Conservation (phyloP, 2,888 invertebrate genomes). For the Atethmia centrago region DNA sequence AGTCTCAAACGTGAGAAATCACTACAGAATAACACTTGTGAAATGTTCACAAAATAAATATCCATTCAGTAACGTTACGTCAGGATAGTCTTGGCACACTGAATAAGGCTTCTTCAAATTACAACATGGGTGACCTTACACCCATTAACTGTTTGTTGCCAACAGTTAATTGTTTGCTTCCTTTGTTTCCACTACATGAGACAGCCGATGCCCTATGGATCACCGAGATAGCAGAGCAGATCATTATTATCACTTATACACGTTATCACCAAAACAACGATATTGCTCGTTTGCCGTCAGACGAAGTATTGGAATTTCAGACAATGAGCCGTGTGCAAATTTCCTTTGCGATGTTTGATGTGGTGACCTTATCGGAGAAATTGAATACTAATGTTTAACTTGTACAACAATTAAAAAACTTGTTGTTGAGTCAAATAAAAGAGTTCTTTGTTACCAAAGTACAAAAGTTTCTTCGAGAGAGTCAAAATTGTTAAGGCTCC, state of each 20-base stretch:
- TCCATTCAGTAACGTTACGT: background rate
- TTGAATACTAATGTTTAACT: background rate
- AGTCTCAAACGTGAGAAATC: too few species aligned
- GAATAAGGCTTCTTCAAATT: constrained; percentile 44
- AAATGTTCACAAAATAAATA: background rate
- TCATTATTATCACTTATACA: constrained; percentile 42
- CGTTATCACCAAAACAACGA: constrained; percentile 44
- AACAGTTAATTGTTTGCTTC: constrained; percentile 41
- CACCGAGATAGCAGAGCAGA: constrained; percentile 47
- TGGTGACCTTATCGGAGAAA: constrained; percentile 22
- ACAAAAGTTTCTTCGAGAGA: background rate
- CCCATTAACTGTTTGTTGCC: constrained; percentile 15
- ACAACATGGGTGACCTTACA: constrained; percentile 38
- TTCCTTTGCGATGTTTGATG: constrained; percentile 32
- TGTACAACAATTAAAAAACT: constrained; percentile 5
- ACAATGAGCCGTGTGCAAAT: constrained; percentile 46
- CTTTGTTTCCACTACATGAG: constrained; percentile 38
- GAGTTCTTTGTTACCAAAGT: background rate
- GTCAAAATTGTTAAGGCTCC: background rate
- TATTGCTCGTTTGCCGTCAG: constrained; percentile 8
- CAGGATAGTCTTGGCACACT: constrained; percentile 8
- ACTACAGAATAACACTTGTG: background rate
- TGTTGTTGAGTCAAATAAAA: background rate
- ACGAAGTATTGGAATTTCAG: constrained; percentile 31
- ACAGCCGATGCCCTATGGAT: constrained; percentile 32